These are phyloP conservation scores for Griposia aprilina DNA, from an alignment of 2,888 invertebrate species.

Conservation along the genomic window DNA sequence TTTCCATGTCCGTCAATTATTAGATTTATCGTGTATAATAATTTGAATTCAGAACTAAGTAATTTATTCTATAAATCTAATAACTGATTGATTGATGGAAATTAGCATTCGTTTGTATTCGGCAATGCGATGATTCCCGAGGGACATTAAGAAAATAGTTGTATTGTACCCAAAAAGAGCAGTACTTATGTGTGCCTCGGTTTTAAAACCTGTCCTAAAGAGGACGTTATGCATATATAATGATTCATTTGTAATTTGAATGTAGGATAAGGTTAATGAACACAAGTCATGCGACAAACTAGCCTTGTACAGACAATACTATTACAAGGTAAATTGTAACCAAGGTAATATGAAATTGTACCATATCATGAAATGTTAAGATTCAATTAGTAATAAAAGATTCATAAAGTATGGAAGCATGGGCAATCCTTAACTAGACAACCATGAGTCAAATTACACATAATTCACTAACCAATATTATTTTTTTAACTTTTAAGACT, in stretches of 20 bases:
- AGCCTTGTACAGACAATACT: conserved; percentile 55
- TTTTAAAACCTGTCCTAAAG: background rate
- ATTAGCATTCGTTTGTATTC: too few species aligned
- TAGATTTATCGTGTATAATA: too few species aligned
- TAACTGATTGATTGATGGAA: too few species aligned
- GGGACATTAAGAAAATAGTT: too few species aligned
- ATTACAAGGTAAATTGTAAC: conserved; percentile 40
- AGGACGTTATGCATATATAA: conserved; percentile 12
- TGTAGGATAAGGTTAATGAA: conserved; percentile 42
- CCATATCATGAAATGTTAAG: conserved; percentile 47
- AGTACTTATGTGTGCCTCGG: background rate
- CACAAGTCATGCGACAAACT: conserved; percentile 54
- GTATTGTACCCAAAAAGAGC: too few species aligned
- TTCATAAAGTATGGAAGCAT: conserved; percentile 70
- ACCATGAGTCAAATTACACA: conserved; percentile 63
- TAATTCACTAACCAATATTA: conserved; percentile 72
- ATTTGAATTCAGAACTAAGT: too few species aligned
- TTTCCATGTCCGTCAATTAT: too few species aligned
- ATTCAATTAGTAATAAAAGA: conserved; percentile 50
- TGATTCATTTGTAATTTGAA: conserved; percentile 37
- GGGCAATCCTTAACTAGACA: conserved; percentile 63
- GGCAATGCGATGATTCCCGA: too few species aligned
- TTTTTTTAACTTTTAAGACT: conserved; percentile 46
- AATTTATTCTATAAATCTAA: too few species aligned
- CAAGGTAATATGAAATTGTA: conserved; percentile 46